These are phyloP conservation scores for Philopedon plagiatum DNA, from an alignment of 2,888 invertebrate species.

Conservation along the genomic window DNA sequence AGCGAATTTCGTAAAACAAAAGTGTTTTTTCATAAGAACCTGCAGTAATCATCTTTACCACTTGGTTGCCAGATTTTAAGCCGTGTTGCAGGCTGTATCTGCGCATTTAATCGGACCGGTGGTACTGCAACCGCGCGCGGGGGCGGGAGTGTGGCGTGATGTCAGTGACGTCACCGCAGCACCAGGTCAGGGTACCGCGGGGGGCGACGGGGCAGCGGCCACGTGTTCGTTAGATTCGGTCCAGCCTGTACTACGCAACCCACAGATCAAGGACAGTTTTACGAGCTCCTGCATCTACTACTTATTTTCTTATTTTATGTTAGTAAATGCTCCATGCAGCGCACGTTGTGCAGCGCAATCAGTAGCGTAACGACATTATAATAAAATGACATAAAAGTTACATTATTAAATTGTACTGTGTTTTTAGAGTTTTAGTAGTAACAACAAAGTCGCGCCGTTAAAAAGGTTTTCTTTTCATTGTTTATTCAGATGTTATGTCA, in stretches of 20 bases:
- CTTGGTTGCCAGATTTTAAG: slow-evolving; percentile 66
- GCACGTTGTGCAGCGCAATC: slow-evolving; percentile 59
- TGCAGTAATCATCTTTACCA: slow-evolving; percentile 66
- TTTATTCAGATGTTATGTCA: background rate
- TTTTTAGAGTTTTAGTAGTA: background rate
- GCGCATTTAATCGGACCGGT: slow-evolving; percentile 65
- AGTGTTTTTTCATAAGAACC: slow-evolving; percentile 33
- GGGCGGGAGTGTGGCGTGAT: slow-evolving; percentile 65
- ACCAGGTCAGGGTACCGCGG: slow-evolving; percentile 47
- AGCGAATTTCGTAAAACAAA: background rate
- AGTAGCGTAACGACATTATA: slow-evolving; percentile 42
- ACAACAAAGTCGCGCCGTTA: background rate
- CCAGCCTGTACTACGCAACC: slow-evolving; percentile 68
- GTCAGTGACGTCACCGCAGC: slow-evolving; percentile 65
- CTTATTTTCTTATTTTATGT: slow-evolving; percentile 64
- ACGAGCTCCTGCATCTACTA: slow-evolving; percentile 68
- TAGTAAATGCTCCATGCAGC: slow-evolving; percentile 63
- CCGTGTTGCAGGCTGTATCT: slow-evolving; percentile 65
- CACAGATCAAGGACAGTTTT: slow-evolving; percentile 71
- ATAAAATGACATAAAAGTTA: background rate
- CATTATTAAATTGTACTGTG: background rate
- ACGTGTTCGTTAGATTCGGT: slow-evolving; percentile 66
- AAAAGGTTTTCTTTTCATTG: background rate
- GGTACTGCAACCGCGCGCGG: slow-evolving; percentile 59
- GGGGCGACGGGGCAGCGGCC: slow-evolving; percentile 60